phyloP scores from a whole-genome alignment of 2,888 invertebrate genomes.

The Platycnemis pennipes region DNA sequence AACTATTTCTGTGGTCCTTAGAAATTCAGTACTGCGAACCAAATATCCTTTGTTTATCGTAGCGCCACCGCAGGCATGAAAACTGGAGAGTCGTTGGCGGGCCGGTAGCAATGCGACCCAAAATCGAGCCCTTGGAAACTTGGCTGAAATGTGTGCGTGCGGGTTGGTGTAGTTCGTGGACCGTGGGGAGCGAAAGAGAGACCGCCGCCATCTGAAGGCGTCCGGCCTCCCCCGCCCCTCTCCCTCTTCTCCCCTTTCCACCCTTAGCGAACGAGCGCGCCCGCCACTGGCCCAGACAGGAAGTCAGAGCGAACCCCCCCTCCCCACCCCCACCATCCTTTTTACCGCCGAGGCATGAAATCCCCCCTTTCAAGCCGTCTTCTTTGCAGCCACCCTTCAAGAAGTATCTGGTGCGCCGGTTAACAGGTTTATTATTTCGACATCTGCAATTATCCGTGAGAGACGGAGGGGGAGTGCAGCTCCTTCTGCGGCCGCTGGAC shows the following conservation, averaged over 20 bases:
- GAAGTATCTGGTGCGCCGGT: background rate
- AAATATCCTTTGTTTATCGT: too few species aligned
- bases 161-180: too few species aligned
- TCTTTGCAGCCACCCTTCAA: background rate
- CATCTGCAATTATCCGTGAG: background rate
- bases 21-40: too few species aligned
- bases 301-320: background rate
- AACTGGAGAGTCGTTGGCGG: too few species aligned
- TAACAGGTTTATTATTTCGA: conserved; percentile 32
- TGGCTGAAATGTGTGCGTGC: too few species aligned
- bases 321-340: background rate
- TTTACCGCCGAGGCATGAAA: too few species aligned
- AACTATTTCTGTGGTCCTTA: too few species aligned
- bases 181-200: background rate
- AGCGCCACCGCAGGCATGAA: too few species aligned
- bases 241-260: too few species aligned
- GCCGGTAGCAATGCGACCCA: too few species aligned
- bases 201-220: background rate
- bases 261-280: background rate
- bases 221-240: background rate
- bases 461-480: background rate
- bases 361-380: too few species aligned
- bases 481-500: background rate
- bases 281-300: conserved; percentile 26
- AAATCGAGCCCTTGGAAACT: too few species aligned